Evolutionary conservation across 2,113 vertebrate species (phyloP).

Genomic region (Brachirus orientalis): DNA sequence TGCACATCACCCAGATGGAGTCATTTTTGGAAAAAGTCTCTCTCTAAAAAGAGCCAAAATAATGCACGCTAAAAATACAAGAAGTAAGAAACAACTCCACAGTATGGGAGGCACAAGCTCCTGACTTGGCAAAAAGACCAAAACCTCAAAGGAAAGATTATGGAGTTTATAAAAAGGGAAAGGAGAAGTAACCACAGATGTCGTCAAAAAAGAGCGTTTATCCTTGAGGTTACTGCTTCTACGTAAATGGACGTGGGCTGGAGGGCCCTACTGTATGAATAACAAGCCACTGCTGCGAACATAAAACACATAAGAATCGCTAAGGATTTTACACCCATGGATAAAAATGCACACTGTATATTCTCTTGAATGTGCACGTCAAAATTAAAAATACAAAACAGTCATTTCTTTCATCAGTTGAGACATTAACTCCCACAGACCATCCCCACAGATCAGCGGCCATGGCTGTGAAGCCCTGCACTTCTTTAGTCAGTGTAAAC

Average conservation of each 20-base stretch:
- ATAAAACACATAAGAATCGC: conserved; percentile 22
- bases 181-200: conserved; percentile 64
- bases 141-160: conserved; percentile 65
- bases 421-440: conserved; percentile 42
- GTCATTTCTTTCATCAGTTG: conserved; percentile 58
- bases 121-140: conserved; percentile 43
- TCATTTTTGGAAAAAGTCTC: neutral
- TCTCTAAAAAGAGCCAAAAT: conserved; percentile 26
- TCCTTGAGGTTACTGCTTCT: conserved; percentile 64
- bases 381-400: conserved; percentile 35
- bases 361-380: conserved; percentile 25
- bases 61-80: conserved; percentile 56
- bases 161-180: conserved; percentile 68
- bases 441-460: conserved; percentile 44
- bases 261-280: conserved; percentile 53
- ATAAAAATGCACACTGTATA: conserved; percentile 15
- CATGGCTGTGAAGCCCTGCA: conserved; percentile 7
- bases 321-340: conserved; percentile 4
- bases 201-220: conserved; percentile 68
- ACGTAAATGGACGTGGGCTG: conserved; percentile 55
- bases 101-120: conserved; percentile 38
- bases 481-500: conserved; percentile 52
- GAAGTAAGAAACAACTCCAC: conserved; percentile 50
- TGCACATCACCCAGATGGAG: conserved; percentile 45
- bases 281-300: conserved; percentile 35